Percentiles rank a stretch among this genome's conserved stretches.
These are phyloP conservation scores for Callopanchax toddi DNA, from an alignment of 2,113 vertebrate genomes.

Conservation along the genomic window DNA sequence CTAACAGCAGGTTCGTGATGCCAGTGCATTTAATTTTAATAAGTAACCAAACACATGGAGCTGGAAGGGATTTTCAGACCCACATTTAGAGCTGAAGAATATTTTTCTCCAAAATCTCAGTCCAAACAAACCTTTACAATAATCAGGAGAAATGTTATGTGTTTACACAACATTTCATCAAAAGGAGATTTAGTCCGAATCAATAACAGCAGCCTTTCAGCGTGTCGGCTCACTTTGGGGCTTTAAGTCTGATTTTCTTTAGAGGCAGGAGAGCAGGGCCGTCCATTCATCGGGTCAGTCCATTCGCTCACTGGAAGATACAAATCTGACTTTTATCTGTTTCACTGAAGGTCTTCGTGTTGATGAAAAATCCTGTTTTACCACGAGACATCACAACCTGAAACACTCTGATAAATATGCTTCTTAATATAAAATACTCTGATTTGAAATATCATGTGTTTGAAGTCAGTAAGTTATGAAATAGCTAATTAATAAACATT, in stretches of 20 bases:
- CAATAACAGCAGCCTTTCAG: conserved; percentile 45
- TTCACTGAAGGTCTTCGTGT: conserved; percentile 1
- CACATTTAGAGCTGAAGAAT: too few species aligned
- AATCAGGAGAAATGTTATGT: conserved; percentile 22
- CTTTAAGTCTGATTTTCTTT: conserved; percentile 40
- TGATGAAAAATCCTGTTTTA: background rate
- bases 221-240: conserved; percentile 26
- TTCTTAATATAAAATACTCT: too few species aligned
- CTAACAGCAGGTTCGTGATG: too few species aligned
- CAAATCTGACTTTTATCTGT: conserved; percentile 20
- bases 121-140: conserved; percentile 9
- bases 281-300: background rate
- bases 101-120: background rate
- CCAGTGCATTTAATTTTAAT: too few species aligned
- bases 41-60: too few species aligned
- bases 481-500: too few species aligned
- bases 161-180: conserved; percentile 41
- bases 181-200: conserved; percentile 50
- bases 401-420: too few species aligned
- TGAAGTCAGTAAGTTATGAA: too few species aligned
- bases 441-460: too few species aligned
- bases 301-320: conserved; percentile 2
- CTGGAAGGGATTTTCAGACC: too few species aligned
- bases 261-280: conserved; percentile 13
- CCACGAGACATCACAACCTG: background rate